These are phyloP conservation scores for Catalaphyllia jardinei DNA, from an alignment of 64 coral and sea anemone genomes.

Conservation along the genomic window DNA sequence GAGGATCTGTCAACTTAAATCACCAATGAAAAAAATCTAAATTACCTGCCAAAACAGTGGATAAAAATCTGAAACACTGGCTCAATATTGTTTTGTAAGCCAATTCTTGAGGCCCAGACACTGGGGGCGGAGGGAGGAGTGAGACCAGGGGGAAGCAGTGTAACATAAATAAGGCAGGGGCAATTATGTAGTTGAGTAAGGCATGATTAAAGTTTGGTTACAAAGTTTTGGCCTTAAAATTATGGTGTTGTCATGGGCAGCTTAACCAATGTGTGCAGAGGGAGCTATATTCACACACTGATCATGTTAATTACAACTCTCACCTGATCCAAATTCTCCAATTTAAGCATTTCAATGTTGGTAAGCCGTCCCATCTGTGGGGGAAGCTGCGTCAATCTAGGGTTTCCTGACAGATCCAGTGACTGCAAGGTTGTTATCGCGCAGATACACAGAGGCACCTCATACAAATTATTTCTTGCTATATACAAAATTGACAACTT, in stretches of 20 bases:
- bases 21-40: neutral
- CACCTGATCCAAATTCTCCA: constrained; percentile 95
- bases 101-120: no score
- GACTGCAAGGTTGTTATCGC: constrained; percentile 59
- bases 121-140: no score
- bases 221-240: no score
- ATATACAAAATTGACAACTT: constrained; percentile 71
- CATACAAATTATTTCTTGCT: constrained; percentile 82
- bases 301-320: neutral
- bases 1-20: constrained; percentile 90
- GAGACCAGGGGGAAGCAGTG: no score
- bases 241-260: no score
- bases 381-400: constrained; percentile 75
- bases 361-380: constrained; percentile 85
- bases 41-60: neutral
- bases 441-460: constrained; percentile 84
- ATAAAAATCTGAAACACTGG: no score
- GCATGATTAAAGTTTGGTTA: no score
- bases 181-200: no score
- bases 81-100: no score
- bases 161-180: no score
- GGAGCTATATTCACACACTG: no score
- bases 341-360: constrained; percentile 65
- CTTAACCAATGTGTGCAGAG: no score
- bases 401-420: constrained; percentile 91